Evolutionary conservation across 1,140 invertebrate genomes (phyloP), one percentile per base, ranked within the genome.

Genomic region (Alviniconcha marisindica): DNA sequence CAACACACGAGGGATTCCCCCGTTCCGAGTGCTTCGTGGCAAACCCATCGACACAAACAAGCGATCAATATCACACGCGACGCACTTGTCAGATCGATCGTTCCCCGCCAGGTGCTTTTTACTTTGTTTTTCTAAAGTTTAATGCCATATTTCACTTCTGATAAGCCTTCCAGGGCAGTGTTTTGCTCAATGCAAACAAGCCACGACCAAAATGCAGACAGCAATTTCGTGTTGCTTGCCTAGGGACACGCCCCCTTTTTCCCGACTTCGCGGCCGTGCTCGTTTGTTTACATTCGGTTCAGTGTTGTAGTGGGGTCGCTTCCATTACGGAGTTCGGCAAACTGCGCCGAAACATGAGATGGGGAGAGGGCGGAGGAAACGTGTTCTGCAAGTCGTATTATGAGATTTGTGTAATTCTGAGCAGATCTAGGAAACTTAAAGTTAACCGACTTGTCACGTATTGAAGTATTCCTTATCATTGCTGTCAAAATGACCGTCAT

Each of bases 1-100:
- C 73, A 76, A 40, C 40, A 76, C 73, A 76, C 73, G 73, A 76
- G 73, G 73, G 73, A 76, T 51, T 76, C 73, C 73, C 73, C 73
- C 44, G 42, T 51, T 51, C 44, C 15, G 42, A 48, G 42, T 76
- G n/a, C 36, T 40, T 40, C 73, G 73, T 76, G 73, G 73, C 40
- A 76, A n/a, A 21, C 73, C 10, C 7, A 4, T 12, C 73, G 40
- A n/a, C 28, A 48, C 73, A 54, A 48, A 51, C 36, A 76, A 15
- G 7, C 28, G 24, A 31, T 51, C 42, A 54, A 28, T 51, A 12
- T 28, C 5, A 24, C 42, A 63, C 60, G 28, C 60, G 60, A 63
- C 21, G 21, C 60, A 24, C 21, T 63, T 24, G 60, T n/a, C 28
- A n/a, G 60, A 63, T 63, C 21, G 28, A 63, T 10, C 44, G 5